These are phyloP conservation scores for Tipula lateralis DNA, from an alignment of 2,888 invertebrate genomes.

Conservation along the genomic window DNA sequence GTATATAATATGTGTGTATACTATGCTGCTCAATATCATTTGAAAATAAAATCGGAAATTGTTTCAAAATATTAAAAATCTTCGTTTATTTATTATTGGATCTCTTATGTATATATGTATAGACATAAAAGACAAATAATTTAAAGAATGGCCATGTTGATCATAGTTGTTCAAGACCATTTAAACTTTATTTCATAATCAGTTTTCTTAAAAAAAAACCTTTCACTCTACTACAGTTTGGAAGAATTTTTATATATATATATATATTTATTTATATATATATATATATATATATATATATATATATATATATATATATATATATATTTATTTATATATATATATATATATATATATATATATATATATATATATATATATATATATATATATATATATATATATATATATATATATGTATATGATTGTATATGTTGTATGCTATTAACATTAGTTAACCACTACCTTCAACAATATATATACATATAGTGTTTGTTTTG, in stretches of 20 bases:
- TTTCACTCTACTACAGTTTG: not conserved
- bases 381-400: not conserved
- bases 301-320: not conserved
- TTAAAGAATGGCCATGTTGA: not conserved
- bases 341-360: not conserved
- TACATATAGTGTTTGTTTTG: not conserved
- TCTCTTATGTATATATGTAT: not conserved
- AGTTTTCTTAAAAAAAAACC: not conserved
- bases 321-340: not conserved
- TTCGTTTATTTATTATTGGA: not conserved
- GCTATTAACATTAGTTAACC: no score
- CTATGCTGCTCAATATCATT: not conserved
- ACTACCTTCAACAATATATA: no score
- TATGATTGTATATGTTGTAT: not conserved
- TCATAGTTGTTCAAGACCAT: not conserved
- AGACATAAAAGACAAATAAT: not conserved
- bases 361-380: not conserved
- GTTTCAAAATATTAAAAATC: not conserved
- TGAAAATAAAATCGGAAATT: not conserved
- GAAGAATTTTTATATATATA: no score
- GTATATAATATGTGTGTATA: no score
- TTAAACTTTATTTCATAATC: not conserved
- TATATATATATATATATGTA: not conserved
- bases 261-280: not conserved
- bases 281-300: not conserved